A percentile compares a stretch with the other conserved stretches of the same genome.
phyloP scores from a whole-genome alignment of 2,888 invertebrate genomes.

The Thymelicus lineola region DNA sequence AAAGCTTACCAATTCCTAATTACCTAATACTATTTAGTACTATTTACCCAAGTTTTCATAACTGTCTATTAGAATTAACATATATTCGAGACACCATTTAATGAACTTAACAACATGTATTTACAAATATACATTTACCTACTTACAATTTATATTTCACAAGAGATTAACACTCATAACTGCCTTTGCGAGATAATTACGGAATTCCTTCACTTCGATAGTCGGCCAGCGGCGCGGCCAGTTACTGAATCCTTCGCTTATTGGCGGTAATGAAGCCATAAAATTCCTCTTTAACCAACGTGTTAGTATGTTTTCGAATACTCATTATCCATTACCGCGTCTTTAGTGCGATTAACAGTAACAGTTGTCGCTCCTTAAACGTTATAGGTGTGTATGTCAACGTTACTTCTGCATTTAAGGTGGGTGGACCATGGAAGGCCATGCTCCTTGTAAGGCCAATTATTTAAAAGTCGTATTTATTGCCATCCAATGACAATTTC shows the following conservation, averaged over 20 bases:
- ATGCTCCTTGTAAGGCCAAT: too few species aligned
- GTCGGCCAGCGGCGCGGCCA: background rate
- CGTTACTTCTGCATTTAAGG: too few species aligned
- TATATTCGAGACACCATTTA: conserved; percentile 7
- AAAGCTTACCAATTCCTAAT: too few species aligned
- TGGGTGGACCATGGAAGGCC: too few species aligned
- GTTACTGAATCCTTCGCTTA: conserved; percentile 37
- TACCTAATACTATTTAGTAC: too few species aligned
- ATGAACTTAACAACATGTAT: background rate
- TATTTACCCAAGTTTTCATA: too few species aligned
- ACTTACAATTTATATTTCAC: conserved; percentile 13
- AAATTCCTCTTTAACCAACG: conserved; percentile 48
- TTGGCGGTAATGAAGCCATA: conserved; percentile 51
- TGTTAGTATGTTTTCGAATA: conserved; percentile 52
- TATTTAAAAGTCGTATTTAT: too few species aligned
- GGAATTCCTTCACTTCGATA: conserved; percentile 18
- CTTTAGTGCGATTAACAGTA: background rate
- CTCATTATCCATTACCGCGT: background rate
- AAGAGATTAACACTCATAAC: conserved; percentile 26
- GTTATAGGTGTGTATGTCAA: too few species aligned
- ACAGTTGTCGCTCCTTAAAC: background rate
- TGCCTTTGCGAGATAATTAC: conserved; percentile 32
- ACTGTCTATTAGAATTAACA: too few species aligned
- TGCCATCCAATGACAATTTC: too few species aligned
- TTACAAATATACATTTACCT: too few species aligned